phyloP scores from a whole-genome alignment of 2,888 invertebrate genomes.

The Ecdyonurus torrentis region DNA sequence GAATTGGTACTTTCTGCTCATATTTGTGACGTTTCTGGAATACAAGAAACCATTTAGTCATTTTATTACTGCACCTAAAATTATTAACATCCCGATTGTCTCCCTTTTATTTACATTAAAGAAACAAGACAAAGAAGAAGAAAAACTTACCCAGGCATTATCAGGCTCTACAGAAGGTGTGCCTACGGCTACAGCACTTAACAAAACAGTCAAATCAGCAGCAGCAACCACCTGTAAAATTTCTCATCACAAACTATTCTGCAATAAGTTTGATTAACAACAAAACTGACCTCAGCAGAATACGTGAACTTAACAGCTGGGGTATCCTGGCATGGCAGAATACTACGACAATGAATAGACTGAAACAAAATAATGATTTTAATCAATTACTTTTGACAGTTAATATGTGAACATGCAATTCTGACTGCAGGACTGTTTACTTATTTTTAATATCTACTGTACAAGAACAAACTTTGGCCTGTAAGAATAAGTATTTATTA shows the following conservation, averaged over 20 bases:
- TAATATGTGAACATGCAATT: neutral
- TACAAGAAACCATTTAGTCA: neutral
- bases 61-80: no score
- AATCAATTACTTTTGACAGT: constrained; percentile 3
- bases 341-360: constrained; percentile 78
- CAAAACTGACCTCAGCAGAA: constrained; percentile 38
- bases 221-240: constrained; percentile 58
- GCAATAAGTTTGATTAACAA: no score
- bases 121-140: neutral
- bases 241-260: no score
- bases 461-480: neutral
- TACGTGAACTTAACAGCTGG: constrained; percentile 80
- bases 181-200: constrained; percentile 62
- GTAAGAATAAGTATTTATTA: neutral
- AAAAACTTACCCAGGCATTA: constrained; percentile 13
- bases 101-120: neutral
- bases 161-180: constrained; percentile 19
- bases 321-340: constrained; percentile 85
- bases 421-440: neutral
- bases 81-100: no score
- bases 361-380: constrained; percentile 24
- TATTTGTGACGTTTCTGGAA: constrained; percentile 29
- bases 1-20: constrained; percentile 64
- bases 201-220: constrained; percentile 56
- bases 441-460: neutral